Percentiles rank a stretch among this genome's conserved stretches.
Conservation (phyloP, 2,888 invertebrate genomes). For the Nomada lathburiana region DNA sequence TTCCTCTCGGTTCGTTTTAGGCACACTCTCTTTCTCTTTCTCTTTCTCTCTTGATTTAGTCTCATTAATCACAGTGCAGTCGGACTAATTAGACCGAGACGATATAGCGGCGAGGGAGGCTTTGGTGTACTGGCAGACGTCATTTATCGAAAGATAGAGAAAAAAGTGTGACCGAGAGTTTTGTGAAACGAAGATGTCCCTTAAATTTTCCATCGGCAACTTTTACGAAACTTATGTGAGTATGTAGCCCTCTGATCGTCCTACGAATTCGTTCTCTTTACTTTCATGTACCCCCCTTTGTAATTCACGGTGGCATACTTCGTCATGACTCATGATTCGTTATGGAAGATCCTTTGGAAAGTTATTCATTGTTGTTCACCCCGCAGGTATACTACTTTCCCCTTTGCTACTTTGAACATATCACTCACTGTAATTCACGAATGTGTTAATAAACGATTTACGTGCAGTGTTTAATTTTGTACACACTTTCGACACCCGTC, state of each 20-base stretch:
- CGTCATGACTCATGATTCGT: background rate
- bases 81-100: slow-evolving; percentile 76
- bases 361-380: slow-evolving; percentile 1
- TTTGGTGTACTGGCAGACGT: slow-evolving; percentile 39
- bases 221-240: slow-evolving; percentile 83
- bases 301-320: slow-evolving; percentile 12
- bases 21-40: slow-evolving; percentile 51
- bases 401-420: background rate
- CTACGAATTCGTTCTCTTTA: background rate
- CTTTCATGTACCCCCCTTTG: background rate
- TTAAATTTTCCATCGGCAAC: slow-evolving; percentile 81
- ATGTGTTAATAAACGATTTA: slow-evolving; percentile 23
- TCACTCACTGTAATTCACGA: slow-evolving; percentile 1
- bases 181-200: slow-evolving; percentile 71
- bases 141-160: slow-evolving; percentile 31
- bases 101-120: slow-evolving; percentile 55
- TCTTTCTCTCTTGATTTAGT: slow-evolving; percentile 72
- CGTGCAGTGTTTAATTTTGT: slow-evolving; percentile 17
- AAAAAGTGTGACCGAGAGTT: background rate
- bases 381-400: background rate
- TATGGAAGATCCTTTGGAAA: background rate
- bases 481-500: slow-evolving; percentile 1
- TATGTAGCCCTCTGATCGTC: slow-evolving; percentile 47
- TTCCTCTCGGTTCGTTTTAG: slow-evolving; percentile 62
- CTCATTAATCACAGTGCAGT: slow-evolving; percentile 79